Conservation (phyloP, 2,888 invertebrate species). For the Cancer borealis region DNA sequence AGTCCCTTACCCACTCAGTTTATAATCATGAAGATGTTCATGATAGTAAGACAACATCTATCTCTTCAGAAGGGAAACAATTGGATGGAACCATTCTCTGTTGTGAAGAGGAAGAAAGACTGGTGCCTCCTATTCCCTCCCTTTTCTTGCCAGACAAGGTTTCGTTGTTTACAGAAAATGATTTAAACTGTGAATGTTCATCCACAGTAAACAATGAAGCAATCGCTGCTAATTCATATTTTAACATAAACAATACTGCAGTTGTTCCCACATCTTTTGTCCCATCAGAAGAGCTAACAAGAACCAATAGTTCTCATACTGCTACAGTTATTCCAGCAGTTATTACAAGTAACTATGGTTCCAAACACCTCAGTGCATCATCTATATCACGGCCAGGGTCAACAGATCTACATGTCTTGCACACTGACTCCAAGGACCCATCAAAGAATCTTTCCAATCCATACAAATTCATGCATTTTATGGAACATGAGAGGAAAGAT, state of each 20-base stretch:
- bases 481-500: neutral
- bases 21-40: neutral
- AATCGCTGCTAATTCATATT: neutral
- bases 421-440: neutral
- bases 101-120: neutral
- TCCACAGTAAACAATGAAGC: neutral
- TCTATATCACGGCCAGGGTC: neutral
- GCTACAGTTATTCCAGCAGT: neutral
- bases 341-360: neutral
- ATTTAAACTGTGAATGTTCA: neutral
- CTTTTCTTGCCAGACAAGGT: neutral
- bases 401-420: neutral
- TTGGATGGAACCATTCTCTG: neutral
- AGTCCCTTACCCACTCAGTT: neutral
- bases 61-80: neutral
- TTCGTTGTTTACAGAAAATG: neutral
- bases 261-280: neutral
- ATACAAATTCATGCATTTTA: neutral
- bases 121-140: neutral
- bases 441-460: neutral
- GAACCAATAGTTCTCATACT: neutral
- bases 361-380: neutral
- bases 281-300: neutral
- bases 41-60: neutral
- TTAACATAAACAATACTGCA: neutral